Evolutionary conservation across 2,888 invertebrate genomes (phyloP).

Genomic region (Cacoxenus indagator): DNA sequence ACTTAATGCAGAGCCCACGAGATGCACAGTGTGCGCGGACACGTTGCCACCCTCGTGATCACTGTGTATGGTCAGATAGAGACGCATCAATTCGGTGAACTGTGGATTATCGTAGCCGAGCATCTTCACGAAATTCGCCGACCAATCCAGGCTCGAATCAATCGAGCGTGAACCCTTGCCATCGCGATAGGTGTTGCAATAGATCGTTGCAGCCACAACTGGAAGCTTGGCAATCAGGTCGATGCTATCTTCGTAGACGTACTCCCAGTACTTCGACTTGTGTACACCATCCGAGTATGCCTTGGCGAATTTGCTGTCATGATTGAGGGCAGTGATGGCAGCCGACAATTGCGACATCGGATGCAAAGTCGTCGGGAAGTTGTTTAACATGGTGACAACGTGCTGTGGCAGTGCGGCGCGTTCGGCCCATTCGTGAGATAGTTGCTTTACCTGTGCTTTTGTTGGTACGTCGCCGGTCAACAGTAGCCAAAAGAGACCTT

Average conservation of each 20-base stretch:
- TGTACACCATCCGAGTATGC: constrained; percentile 78
- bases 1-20: constrained; percentile 88
- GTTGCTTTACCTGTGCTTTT: constrained; percentile 79
- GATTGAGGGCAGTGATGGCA: constrained; percentile 85
- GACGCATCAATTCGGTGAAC: constrained; percentile 86
- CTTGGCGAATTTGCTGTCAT: constrained; percentile 86
- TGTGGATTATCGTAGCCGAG: constrained; percentile 79
- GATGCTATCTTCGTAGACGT: constrained; percentile 86
- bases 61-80: constrained; percentile 87
- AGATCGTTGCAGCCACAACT: constrained; percentile 88
- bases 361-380: constrained; percentile 84
- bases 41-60: constrained; percentile 95
- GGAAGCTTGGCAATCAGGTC: constrained; percentile 90
- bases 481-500: constrained; percentile 94
- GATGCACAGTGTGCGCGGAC: constrained; percentile 88
- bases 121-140: constrained; percentile 86
- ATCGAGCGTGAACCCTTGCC: constrained; percentile 82
- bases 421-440: constrained; percentile 84
- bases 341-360: constrained; percentile 90
- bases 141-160: constrained; percentile 86
- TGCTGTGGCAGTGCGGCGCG: constrained; percentile 82
- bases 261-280: constrained; percentile 85
- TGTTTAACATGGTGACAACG: constrained; percentile 85
- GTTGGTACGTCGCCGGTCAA: constrained; percentile 91
- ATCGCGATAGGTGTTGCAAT: constrained; percentile 80